Conservation (phyloP, 2,888 invertebrate genomes). For the Lamellibrachia columna region DNA sequence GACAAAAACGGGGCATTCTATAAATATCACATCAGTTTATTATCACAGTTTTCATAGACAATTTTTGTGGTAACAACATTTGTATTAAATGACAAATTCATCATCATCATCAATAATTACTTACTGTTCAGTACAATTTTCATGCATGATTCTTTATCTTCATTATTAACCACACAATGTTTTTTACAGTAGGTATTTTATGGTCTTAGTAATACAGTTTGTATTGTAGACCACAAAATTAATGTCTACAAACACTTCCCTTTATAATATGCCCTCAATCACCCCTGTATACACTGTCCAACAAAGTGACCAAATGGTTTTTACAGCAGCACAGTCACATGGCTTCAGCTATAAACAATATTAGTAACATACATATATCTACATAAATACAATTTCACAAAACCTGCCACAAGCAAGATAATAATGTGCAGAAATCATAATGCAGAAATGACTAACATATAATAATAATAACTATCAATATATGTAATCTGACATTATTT, state of each 20-base stretch:
- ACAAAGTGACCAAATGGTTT: not conserved
- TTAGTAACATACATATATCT: not conserved
- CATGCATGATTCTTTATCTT: not conserved
- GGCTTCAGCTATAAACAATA: not conserved
- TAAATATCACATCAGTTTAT: conserved; percentile 13
- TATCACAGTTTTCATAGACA: not conserved
- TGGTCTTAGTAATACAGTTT: not conserved
- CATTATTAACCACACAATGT: not conserved
- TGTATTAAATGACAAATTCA: not conserved
- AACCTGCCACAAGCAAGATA: not conserved
- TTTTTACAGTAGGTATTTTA: not conserved
- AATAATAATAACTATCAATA: not conserved
- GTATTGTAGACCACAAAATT: not conserved
- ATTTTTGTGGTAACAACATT: not conserved
- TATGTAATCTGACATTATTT: not conserved
- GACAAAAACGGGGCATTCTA: not conserved
- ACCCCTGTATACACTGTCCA: not conserved
- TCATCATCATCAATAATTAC: not conserved
- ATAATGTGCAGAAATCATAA: not conserved
- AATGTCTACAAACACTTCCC: not conserved
- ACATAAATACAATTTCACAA: not conserved
- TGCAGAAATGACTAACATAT: not conserved
- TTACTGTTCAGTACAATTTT: not conserved
- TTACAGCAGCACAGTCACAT: not conserved
- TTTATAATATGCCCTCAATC: not conserved